Evolutionary conservation across 2,113 vertebrate genomes (phyloP), one percentile per base, ranked within the genome.

Genomic region (Tinamus guttatus): DNA sequence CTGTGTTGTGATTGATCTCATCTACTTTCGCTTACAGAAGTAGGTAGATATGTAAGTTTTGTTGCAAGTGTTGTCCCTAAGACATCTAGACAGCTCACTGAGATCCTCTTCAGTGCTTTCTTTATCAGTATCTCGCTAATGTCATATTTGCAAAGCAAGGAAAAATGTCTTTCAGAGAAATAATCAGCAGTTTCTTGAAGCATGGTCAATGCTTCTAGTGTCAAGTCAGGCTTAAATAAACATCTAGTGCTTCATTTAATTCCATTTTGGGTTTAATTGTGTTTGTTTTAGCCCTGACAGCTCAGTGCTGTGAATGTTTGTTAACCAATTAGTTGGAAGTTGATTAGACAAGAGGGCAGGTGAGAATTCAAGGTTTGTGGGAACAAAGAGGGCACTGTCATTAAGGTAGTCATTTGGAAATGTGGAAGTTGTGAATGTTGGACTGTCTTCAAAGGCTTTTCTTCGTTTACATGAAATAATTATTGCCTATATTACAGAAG

Each of bases 61-160:
- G 73, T 87, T 85, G 56, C 70, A 67, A 21, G 51, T 78, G 69
- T 49, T 95, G 36, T 30, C 27, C 90, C 36, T 38, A 91, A 79
- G 89, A 69, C 70, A 64, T 27, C 45, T 81, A 38, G 51, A 25
- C 24, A 4, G 75, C 52, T 92, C 85, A 32, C 69, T 68, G 49
- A 34, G 21, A 51, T 81, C 28, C 64, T 87, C 68, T 92, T 64
- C 81, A 93, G 86, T 89, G 73, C 83, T 36, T 51, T 28, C 67
- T 90, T 94, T 73, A 25, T 84, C 80, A 32, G 58, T 63, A 60
- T 71, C 93, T 96, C 85, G 18, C n/a, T 90, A 95, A 76, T 41
- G 30, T 64, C 69, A 41, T 76, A 43, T 20, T 93, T 13, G 56
- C 67, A 87, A 65, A 60, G 16, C 73, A 81, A 45, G 49, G 77